Conservation (phyloP, 2,113 vertebrate species). For the Neolamprologus devosi region DNA sequence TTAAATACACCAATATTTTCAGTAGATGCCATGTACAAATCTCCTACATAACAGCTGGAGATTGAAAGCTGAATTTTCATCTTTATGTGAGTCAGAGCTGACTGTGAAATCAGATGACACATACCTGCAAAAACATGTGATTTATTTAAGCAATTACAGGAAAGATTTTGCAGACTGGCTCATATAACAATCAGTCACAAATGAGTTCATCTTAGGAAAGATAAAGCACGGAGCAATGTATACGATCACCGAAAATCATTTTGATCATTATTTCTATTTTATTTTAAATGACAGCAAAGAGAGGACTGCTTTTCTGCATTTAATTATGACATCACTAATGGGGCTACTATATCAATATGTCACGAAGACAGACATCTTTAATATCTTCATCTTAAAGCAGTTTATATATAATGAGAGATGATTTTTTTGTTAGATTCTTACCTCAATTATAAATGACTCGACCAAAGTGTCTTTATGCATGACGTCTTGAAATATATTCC, state of each 20-base stretch:
- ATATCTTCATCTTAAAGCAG: background rate
- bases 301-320: background rate
- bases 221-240: background rate
- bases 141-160: background rate
- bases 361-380: background rate
- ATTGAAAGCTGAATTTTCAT: background rate
- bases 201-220: background rate
- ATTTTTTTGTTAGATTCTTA: conserved; percentile 42
- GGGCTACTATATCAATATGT: background rate
- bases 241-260: background rate
- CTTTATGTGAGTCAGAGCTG: background rate
- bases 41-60: background rate
- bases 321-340: background rate
- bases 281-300: background rate
- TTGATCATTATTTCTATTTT: background rate
- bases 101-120: background rate
- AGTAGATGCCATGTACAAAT: background rate
- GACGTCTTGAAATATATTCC: conserved; percentile 96
- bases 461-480: conserved; percentile 89
- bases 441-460: conserved; percentile 92
- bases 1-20: background rate
- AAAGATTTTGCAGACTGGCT: background rate
- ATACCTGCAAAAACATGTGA: background rate
- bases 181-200: background rate
- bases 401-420: background rate